These are phyloP conservation scores for Oreocharis arfaki DNA, from an alignment of 2,113 vertebrate genomes.

Conservation along the genomic window DNA sequence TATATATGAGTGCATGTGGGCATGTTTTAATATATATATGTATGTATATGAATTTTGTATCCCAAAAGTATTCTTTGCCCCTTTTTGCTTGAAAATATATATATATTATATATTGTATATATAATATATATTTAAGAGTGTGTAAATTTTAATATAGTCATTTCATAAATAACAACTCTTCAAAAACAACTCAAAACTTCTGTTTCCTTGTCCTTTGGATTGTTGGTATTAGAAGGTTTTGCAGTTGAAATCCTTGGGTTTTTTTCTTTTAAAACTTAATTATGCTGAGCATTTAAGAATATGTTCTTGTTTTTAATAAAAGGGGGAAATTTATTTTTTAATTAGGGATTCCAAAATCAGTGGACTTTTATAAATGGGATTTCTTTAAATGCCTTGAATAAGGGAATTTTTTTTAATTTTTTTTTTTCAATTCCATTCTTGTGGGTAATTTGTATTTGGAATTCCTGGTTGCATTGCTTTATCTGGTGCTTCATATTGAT, in stretches of 20 bases:
- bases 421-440: background rate
- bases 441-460: conserved; percentile 45
- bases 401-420: background rate
- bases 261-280: conserved; percentile 55
- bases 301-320: conserved; percentile 33
- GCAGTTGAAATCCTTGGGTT: conserved; percentile 27
- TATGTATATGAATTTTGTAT: conserved; percentile 63
- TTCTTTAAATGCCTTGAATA: conserved; percentile 22
- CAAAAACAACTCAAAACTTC: background rate
- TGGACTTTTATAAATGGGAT: background rate
- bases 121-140: conserved; percentile 46
- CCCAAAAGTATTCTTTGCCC: conserved; percentile 49
- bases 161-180: conserved; percentile 49
- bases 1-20: conserved; percentile 26
- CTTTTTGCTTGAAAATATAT: conserved; percentile 4
- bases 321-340: conserved; percentile 22
- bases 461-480: conserved; percentile 60
- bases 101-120: conserved; percentile 62
- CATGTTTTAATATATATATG: conserved; percentile 33
- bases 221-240: conserved; percentile 34
- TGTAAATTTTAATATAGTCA: conserved; percentile 60
- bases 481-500: conserved; percentile 58
- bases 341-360: background rate
- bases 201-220: conserved; percentile 1
- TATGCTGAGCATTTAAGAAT: conserved; percentile 43